A percentile compares a stretch with the other conserved stretches of the same genome.
phyloP scores from a whole-genome alignment of 2,888 invertebrate species.

The Mamestra brassicae region DNA sequence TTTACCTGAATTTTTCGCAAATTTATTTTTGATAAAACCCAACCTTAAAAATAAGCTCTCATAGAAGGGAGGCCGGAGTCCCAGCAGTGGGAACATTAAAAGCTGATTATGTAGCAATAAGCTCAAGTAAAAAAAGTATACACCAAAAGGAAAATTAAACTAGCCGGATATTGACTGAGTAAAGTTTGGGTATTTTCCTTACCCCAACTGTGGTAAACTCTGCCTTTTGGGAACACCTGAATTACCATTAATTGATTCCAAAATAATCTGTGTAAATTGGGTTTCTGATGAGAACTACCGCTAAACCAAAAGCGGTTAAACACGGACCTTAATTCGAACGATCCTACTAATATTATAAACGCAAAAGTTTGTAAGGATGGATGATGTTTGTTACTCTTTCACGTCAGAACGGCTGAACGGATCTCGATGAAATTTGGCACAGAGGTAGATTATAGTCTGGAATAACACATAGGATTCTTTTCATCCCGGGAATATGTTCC shows the following conservation, averaged over 20 bases:
- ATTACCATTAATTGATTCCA: slow-evolving; percentile 35
- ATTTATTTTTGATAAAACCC: slow-evolving; percentile 13
- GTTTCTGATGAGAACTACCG: slow-evolving; percentile 31
- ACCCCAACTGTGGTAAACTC: background rate
- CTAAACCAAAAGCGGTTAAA: slow-evolving; percentile 37
- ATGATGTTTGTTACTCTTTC: too few species aligned
- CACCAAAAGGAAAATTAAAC: background rate
- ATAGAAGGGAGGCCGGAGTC: background rate
- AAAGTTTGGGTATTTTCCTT: slow-evolving; percentile 12
- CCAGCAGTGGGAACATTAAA: background rate
- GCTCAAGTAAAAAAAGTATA: background rate
- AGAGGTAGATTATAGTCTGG: too few species aligned
- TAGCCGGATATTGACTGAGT: background rate
- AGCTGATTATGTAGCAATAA: background rate
- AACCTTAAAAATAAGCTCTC: background rate
- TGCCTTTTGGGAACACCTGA: slow-evolving; percentile 20
- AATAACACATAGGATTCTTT: too few species aligned
- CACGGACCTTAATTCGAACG: background rate
- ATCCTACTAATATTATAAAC: background rate
- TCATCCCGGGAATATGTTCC: too few species aligned
- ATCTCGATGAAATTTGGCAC: too few species aligned
- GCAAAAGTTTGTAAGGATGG: too few species aligned
- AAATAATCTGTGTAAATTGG: slow-evolving; percentile 44
- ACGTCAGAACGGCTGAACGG: too few species aligned
- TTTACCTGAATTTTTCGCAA: background rate